phyloP scores from a whole-genome alignment of 2,113 vertebrate species.

The Ptilorrhoa leucosticta region DNA sequence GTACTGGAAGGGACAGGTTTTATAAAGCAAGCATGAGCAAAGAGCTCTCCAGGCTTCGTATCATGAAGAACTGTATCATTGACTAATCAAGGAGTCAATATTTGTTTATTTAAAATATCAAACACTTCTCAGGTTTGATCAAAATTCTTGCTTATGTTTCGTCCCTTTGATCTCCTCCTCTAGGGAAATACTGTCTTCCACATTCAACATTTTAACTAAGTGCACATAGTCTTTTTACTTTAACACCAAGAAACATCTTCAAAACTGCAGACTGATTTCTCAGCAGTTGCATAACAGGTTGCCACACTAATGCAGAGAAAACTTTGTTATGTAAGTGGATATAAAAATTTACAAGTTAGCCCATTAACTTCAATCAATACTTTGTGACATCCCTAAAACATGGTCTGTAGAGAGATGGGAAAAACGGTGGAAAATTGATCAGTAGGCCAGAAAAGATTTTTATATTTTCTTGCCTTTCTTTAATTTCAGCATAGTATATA shows the following conservation, averaged over 20 bases:
- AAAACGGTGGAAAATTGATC: background rate
- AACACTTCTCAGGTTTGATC: background rate
- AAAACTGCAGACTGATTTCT: background rate
- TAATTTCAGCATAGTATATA: background rate
- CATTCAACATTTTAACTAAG: background rate
- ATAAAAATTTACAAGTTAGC: background rate
- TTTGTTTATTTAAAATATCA: constrained; percentile 21
- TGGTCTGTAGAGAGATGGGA: background rate
- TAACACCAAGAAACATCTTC: background rate
- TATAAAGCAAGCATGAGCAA: background rate
- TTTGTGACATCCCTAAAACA: background rate
- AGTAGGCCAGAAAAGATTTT: background rate
- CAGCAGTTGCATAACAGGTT: background rate
- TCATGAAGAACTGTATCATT: rapidly evolving
- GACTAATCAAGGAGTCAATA: background rate
- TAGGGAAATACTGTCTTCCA: background rate
- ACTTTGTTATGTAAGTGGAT: background rate
- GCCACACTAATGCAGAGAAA: background rate
- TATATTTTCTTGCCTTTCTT: background rate
- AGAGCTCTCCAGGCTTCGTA: background rate
- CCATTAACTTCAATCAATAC: background rate
- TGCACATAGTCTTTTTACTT: background rate
- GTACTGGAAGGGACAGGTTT: background rate
- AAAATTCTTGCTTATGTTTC: background rate
- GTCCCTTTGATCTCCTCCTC: background rate